phyloP scores from a whole-genome alignment of 2,888 invertebrate genomes.

The Ophion obscuratus region DNA sequence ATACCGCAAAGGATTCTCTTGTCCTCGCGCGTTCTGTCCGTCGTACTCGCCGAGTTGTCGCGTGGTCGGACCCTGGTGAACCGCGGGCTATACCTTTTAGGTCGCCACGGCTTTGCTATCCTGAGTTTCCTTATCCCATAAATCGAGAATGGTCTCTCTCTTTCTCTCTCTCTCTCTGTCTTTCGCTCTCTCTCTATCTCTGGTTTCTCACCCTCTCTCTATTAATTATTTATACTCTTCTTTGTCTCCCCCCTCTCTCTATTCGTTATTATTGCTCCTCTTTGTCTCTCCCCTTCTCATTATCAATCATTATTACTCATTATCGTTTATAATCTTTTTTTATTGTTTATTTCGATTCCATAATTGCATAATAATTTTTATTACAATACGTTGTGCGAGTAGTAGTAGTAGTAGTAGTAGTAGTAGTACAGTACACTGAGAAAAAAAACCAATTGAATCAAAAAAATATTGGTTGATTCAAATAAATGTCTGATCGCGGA shows the following conservation, averaged over 20 bases:
- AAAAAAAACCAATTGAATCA: no score
- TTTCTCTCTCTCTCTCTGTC: slow-evolving; percentile 20
- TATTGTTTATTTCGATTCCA: background rate
- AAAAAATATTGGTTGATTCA: no score
- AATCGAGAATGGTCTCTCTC: slow-evolving; percentile 33
- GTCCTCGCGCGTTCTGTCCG: slow-evolving; percentile 14
- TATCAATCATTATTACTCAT: no score
- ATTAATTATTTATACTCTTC: background rate
- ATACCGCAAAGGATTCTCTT: slow-evolving; percentile 17
- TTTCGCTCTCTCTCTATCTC: background rate
- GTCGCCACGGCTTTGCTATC: slow-evolving; percentile 42
- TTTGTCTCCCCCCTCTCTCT: no score
- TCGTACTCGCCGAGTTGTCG: slow-evolving; percentile 40
- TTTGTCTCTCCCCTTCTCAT: no score
- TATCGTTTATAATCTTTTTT: background rate
- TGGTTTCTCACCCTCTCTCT: background rate
- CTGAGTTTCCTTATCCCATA: slow-evolving; percentile 51
- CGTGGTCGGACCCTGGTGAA: slow-evolving; percentile 59
- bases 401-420: no score
- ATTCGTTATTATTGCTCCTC: no score
- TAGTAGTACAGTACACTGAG: no score
- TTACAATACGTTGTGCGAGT: no score
- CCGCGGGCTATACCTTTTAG: slow-evolving; percentile 43
- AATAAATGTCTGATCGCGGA: no score
- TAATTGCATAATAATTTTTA: no score